Conservation (phyloP, 2,797 vertebrate species). For the Pitangus sulphuratus region DNA sequence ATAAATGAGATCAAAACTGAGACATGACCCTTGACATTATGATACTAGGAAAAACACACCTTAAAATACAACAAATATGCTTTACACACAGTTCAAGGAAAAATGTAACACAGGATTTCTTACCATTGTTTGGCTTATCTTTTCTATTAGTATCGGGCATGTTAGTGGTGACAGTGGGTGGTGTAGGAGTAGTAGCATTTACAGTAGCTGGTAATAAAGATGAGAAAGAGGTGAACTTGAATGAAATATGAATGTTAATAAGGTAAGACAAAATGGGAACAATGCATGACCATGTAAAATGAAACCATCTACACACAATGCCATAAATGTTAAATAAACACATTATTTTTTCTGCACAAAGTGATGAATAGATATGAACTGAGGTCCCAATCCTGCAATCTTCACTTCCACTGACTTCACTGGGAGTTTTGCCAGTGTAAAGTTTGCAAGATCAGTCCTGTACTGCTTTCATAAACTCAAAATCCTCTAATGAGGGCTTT, state of each 20-base stretch:
- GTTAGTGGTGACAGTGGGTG: slow-evolving; percentile 87
- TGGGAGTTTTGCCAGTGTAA: slow-evolving; percentile 15
- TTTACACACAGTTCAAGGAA: slow-evolving; percentile 64
- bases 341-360: slow-evolving; percentile 7
- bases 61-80: slow-evolving; percentile 49
- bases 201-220: slow-evolving; percentile 87
- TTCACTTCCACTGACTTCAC: background rate
- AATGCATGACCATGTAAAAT: slow-evolving; percentile 68
- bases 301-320: slow-evolving; percentile 39
- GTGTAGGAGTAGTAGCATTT: slow-evolving; percentile 80
- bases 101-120: slow-evolving; percentile 78
- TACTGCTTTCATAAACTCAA: slow-evolving; percentile 36
- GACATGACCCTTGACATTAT: slow-evolving; percentile 18
- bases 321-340: slow-evolving; percentile 58
- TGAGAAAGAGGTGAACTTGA: slow-evolving; percentile 80
- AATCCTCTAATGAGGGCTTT: slow-evolving; percentile 33
- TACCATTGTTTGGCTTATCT: slow-evolving; percentile 82
- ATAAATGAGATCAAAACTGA: slow-evolving; percentile 16
- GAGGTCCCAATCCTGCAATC: background rate
- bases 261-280: slow-evolving; percentile 70
- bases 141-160: slow-evolving; percentile 87
- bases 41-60: slow-evolving; percentile 31
- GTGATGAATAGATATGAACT: slow-evolving; percentile 25
- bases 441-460: slow-evolving; percentile 5
- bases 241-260: slow-evolving; percentile 79